Base-by-base conservation (phyloP, 2,113 vertebrate genomes). In the Zapornia atra region DNA sequence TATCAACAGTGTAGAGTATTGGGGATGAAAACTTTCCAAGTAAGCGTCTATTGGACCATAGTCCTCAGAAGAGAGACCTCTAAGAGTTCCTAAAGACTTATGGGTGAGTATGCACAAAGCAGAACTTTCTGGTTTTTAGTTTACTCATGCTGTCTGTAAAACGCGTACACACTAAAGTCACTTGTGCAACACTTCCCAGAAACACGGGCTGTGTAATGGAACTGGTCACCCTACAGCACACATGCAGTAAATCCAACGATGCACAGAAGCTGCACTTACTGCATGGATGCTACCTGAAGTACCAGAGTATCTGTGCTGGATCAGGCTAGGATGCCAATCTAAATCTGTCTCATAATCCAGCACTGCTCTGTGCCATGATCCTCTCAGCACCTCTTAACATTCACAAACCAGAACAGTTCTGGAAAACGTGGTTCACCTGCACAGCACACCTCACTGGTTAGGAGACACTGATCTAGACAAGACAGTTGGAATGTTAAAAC, bases 91-190 rank as follows among this genome's bases (percentile, higher is more conserved):
- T 66, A 1, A 42, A 34, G 44, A 31, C n/a, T 42, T 10, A 0
- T 0, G 11, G 29, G 18, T 31, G 29, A 13, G 13, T 4, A 3
- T 5, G 20, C 24, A 25, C 46, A 2, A 3, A 54, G 78, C 5
- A 71, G 26, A 82, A 31, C 25, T 16, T 50, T 78, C 40, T 31
- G 40, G n/a, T 87, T 65, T 40, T 56, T 19, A 56, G 10, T 0
- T 22, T 2, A 18, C 20, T 50, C 40, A 24, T 42, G 42, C 4
- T 34, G 56, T 5, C 7, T 8, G 81, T 11, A 19, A 20, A 21
- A 61, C 15, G 11, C 46, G 20, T 0, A 18, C 33, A 57, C 33
- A 8, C 26, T 1, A 14, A 46, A 26, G 19, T 6, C 44, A 34
- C 64, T 38, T 38, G 36, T 16, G n/a, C 46, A 54, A 34, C 50